Conservation (phyloP, 2,797 vertebrate species). For the Heterohyrax brucei region DNA sequence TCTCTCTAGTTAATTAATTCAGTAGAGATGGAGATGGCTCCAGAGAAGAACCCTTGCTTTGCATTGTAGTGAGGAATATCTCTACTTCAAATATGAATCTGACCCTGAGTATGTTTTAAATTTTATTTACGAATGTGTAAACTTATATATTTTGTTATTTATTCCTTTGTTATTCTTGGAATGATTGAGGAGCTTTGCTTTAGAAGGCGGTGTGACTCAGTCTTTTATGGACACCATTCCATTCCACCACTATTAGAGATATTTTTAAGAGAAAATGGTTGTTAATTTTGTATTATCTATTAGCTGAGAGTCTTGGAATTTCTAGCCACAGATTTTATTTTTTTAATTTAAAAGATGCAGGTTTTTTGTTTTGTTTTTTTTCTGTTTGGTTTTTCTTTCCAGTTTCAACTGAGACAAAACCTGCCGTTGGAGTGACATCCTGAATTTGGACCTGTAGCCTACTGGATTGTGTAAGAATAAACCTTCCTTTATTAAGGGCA, state of each 20-base stretch:
- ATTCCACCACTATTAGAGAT: neutral
- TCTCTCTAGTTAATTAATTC: slow-evolving; percentile 56
- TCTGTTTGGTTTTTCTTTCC: neutral
- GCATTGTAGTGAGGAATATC: neutral
- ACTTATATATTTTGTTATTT: neutral
- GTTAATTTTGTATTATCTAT: neutral
- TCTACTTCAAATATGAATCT: slow-evolving; percentile 45
- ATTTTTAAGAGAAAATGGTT: slow-evolving; percentile 13
- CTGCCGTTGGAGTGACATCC: neutral
- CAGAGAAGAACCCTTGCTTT: neutral
- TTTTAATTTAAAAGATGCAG: neutral
- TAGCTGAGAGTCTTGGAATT: neutral
- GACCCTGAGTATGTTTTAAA: neutral
- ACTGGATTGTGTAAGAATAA: too few species aligned
- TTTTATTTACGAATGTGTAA: slow-evolving; percentile 62
- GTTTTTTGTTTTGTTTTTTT: neutral
- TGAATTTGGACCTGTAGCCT: too few species aligned
- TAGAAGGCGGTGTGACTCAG: neutral
- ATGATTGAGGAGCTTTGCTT: slow-evolving; percentile 6
- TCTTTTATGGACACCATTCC: neutral
- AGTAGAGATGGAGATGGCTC: neutral
- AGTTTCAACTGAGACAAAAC: neutral
- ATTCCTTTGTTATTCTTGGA: neutral
- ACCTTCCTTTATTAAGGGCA: too few species aligned
- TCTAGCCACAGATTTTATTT: neutral